Percentiles rank a stretch among this genome's conserved stretches.
These are phyloP conservation scores for Sphecodes monilicornis DNA, from an alignment of 2,888 invertebrate species.

Conservation along the genomic window DNA sequence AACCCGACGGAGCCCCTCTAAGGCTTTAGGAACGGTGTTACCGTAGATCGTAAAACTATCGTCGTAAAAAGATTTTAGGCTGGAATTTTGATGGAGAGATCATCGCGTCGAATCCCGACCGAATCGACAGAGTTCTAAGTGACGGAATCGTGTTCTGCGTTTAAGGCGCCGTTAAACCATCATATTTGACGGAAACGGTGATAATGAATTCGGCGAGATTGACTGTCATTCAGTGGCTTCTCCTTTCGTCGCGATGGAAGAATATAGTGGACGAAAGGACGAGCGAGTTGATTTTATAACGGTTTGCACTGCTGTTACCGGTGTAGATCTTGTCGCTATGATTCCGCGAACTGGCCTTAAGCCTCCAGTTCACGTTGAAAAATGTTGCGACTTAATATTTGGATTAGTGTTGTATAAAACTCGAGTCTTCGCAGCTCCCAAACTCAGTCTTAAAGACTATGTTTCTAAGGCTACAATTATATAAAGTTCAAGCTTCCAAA, in stretches of 20 bases:
- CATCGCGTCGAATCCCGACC: slow-evolving; percentile 14
- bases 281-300: slow-evolving; percentile 44
- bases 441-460: too few relatives aligned
- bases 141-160: neutral
- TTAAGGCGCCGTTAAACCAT: neutral
- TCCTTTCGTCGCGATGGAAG: slow-evolving; percentile 11
- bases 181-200: slow-evolving; percentile 1
- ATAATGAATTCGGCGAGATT: neutral
- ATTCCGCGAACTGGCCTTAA: slow-evolving; percentile 36
- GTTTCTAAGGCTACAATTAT: too few relatives aligned
- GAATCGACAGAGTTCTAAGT: neutral
- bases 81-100: slow-evolving; percentile 57
- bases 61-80: slow-evolving; percentile 44
- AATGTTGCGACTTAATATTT: neutral
- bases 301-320: slow-evolving; percentile 26
- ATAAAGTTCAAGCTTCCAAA: too few relatives aligned
- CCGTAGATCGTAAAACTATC: slow-evolving; percentile 47
- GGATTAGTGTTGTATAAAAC: too few relatives aligned
- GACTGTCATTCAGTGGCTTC: neutral
- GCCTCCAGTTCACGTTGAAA: neutral
- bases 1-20: neutral
- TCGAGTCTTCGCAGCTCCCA: too few relatives aligned
- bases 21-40: neutral
- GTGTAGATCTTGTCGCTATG: slow-evolving; percentile 26
- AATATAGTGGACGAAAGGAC: slow-evolving; percentile 27